A percentile compares a stretch with the other conserved stretches of the same genome.
Evolutionary conservation across 2,888 invertebrate species (phyloP).

Genomic region (Chaitophorus viminalis): DNA sequence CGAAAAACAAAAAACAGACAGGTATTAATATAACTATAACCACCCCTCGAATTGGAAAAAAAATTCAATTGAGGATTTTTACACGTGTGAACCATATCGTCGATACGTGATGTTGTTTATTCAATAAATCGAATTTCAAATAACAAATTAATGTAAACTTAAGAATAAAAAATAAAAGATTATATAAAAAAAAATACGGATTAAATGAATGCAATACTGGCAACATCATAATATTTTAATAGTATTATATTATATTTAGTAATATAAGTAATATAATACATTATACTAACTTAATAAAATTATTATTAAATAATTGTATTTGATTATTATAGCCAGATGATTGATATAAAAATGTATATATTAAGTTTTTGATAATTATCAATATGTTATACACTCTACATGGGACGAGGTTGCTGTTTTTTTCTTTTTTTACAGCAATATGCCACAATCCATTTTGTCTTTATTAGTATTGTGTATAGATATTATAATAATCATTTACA

Average conservation of each 20-base stretch:
- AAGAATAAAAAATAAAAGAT: not conserved
- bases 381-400: too few relatives aligned
- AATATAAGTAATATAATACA: not conserved
- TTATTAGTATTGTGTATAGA: too few relatives aligned
- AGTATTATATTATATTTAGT: too few relatives aligned
- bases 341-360: not conserved
- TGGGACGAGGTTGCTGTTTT: too few relatives aligned
- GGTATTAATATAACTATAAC: conserved; percentile 70
- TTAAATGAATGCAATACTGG: not conserved
- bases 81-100: not conserved
- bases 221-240: too few relatives aligned
- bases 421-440: too few relatives aligned
- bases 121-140: not conserved
- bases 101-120: not conserved
- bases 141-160: conserved; percentile 23
- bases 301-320: not conserved
- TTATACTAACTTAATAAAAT: not conserved
- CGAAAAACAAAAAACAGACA: conserved; percentile 95
- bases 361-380: not conserved
- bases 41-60: not conserved
- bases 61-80: not conserved
- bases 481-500: too few relatives aligned
- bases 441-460: too few relatives aligned
- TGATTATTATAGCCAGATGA: not conserved
- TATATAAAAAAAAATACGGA: too few relatives aligned